Evolutionary conservation across 1,140 invertebrate genomes (phyloP), one percentile per base, ranked within the genome.

Genomic region (Brachionus rotundiformis): DNA sequence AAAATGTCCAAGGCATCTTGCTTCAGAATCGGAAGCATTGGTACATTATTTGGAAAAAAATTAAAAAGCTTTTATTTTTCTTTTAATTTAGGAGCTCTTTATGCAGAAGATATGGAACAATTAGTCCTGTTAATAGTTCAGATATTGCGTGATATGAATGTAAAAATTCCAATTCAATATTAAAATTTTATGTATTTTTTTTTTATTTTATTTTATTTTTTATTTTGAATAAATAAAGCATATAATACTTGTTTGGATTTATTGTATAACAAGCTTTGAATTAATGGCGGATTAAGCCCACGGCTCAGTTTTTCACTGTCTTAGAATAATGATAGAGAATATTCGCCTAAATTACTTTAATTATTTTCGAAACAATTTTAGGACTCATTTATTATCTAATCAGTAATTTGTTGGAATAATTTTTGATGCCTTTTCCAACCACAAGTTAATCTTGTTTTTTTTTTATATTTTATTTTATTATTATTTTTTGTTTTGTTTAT

Each of bases 11-110:
- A 87, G 61, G 85, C 86, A 4, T 86, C 89, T 49, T 89, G 88
- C 82, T 90, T 90, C 84, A 85, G 90, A 11, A 89, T 90, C 73
- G 89, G 89, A 31, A 90, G 86, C 83, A 90, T 90, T 71, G 90
- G 90, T 13, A 84, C 89, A 81, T 82, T 90, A 8, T 63, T 31
- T 27, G 16, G 29, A 63, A 63, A 29, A 27, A 31, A 13, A 63
- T 33, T n/a, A n/a, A n/a, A n/a, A n/a, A n/a, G n/a, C n/a, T n/a
- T n/a, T n/a, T n/a, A n/a, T n/a, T n/a, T n/a, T n/a, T n/a, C n/a
- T 0, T 29, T 27, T 63, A 16, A n/a, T 54, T 54, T 19, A 63
- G 61, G 61, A 63, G 61, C 25, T 0, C 23, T 71, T 1, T 36
- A 16, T 36, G 29, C 65, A 0, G 77, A 84, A 10, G 89, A 90